Evolutionary conservation across 2,113 vertebrate genomes (phyloP), one percentile per base, ranked within the genome.

Genomic region (Conger conger): DNA sequence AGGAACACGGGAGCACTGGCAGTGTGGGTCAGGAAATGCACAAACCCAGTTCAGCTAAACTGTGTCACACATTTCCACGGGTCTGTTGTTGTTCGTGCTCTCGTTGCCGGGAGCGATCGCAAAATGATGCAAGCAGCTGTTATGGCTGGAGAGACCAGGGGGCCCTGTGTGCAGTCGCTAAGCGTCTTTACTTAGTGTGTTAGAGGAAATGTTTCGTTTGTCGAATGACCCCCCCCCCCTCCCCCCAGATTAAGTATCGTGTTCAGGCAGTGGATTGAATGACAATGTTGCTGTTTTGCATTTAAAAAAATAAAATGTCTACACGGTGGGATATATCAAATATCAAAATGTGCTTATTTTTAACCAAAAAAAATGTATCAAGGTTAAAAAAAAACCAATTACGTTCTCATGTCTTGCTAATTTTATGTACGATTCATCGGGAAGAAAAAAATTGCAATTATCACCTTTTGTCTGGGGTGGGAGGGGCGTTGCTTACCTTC

Each of bases 401-500:
- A 90, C 89, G 83, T 82, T 90, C 86, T 86, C 88, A 88, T 89
- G 91, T 89, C 89, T 91, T 85, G 90, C 92, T 95, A 94, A 95
- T 92, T 93, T 92, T 94, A 94, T 92, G 92, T 92, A 91, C 89
- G 79, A 76, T 91, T 93, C 90, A 93, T 94, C 91, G 92, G 92
- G 93, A 94, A 92, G 91, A 92, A 94, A 94, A 94, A 94, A 91
- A 92, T 88, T 89, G 94, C 94, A 95, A 95, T 94, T 95, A 95
- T 93, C 94, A 93, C 93, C 94, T 94, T 94, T 96, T 93, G 93
- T 94, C 93, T 91, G 89, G 91, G 92, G 89, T 93, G 94, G 93
- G 93, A 84, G 92, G 91, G 87, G 89, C 92, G 81, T 68, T 16
- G 90, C 94, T 95, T 95, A 99, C 98, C 98, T 98, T 99, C 98